These are phyloP conservation scores for Synanceia verrucosa DNA, from an alignment of 2,797 vertebrate species.

Conservation along the genomic window DNA sequence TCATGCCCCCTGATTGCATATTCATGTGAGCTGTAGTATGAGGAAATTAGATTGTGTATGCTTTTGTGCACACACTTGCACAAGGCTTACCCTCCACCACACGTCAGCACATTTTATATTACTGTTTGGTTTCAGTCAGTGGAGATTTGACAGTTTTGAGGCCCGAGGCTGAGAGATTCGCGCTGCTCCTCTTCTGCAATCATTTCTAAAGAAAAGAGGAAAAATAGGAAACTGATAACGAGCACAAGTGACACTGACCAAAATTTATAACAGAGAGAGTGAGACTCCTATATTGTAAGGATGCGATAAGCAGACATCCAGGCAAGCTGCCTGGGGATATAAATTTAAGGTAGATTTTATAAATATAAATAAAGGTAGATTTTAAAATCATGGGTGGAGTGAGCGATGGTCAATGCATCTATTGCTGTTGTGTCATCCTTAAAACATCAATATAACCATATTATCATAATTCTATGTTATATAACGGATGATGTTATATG, in stretches of 20 bases:
- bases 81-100: slow-evolving; percentile 24
- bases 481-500: neutral
- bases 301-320: neutral
- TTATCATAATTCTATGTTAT: neutral
- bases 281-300: too few relatives aligned
- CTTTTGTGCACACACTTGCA: slow-evolving; percentile 33
- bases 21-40: slow-evolving; percentile 49
- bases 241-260: neutral
- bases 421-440: slow-evolving; percentile 8
- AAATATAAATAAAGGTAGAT: too few relatives aligned
- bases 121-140: slow-evolving; percentile 26
- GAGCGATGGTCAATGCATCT: neutral
- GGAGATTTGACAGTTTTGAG: slow-evolving; percentile 34
- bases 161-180: slow-evolving; percentile 11
- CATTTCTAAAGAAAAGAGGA: slow-evolving; percentile 1
- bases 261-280: neutral
- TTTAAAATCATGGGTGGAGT: neutral
- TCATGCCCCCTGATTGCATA: slow-evolving; percentile 29
- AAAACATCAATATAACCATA: neutral
- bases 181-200: slow-evolving; percentile 8
- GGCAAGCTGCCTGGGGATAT: slow-evolving; percentile 6
- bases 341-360: slow-evolving; percentile 8
- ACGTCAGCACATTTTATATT: slow-evolving; percentile 40
- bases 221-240: neutral
- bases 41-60: slow-evolving; percentile 42